These are phyloP conservation scores for Carterocephalus palaemon DNA, from an alignment of 2,888 invertebrate genomes.

Conservation along the genomic window DNA sequence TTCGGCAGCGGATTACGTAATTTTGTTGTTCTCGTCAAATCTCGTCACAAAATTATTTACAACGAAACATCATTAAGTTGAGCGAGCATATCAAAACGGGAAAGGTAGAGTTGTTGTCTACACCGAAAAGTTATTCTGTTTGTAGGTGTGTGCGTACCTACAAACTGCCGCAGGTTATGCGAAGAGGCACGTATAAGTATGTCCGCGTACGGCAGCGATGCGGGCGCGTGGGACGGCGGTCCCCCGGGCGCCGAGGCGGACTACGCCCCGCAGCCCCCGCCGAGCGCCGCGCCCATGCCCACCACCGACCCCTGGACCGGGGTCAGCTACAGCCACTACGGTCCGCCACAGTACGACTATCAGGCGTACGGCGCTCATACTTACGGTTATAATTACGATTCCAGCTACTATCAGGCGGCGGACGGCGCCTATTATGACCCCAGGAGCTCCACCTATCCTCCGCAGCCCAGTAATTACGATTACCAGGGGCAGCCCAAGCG, in stretches of 20 bases:
- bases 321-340: slow-evolving; percentile 66
- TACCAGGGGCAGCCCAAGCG: slow-evolving; percentile 38
- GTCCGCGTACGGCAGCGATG: slow-evolving; percentile 67
- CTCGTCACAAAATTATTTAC: slow-evolving; percentile 62
- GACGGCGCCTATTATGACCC: slow-evolving; percentile 50
- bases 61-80: slow-evolving; percentile 55
- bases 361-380: slow-evolving; percentile 48
- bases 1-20: slow-evolving; percentile 70
- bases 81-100: slow-evolving; percentile 58
- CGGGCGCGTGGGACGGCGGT: slow-evolving; percentile 73
- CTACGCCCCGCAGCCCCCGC: slow-evolving; percentile 64
- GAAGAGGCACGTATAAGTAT: slow-evolving; percentile 67
- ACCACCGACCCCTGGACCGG: slow-evolving; percentile 73
- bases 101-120: slow-evolving; percentile 73
- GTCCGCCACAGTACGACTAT: slow-evolving; percentile 58
- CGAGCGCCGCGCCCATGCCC: slow-evolving; percentile 53
- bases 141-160: slow-evolving; percentile 82
- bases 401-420: slow-evolving; percentile 52
- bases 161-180: slow-evolving; percentile 79
- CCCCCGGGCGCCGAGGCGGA: slow-evolving; percentile 77
- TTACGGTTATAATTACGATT: slow-evolving; percentile 55
- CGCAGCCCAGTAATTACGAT: slow-evolving; percentile 37
- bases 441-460: slow-evolving; percentile 36
- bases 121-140: slow-evolving; percentile 84
- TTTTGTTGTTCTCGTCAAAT: slow-evolving; percentile 68